Percentiles rank a stretch among this genome's conserved stretches.
These are phyloP conservation scores for Macrophya annulata DNA, from an alignment of 2,888 invertebrate genomes.

Conservation along the genomic window DNA sequence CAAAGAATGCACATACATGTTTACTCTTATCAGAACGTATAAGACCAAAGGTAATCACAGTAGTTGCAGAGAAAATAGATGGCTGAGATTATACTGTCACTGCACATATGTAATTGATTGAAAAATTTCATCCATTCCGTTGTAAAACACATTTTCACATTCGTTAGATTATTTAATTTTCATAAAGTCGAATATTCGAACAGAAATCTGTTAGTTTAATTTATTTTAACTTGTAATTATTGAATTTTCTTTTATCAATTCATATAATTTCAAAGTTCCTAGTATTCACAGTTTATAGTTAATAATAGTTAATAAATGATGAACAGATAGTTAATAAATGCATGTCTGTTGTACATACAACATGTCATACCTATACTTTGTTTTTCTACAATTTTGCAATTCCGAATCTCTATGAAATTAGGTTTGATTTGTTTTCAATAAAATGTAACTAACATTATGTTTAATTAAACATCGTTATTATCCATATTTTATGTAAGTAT, in stretches of 20 bases:
- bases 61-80: too few species aligned
- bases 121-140: constrained; percentile 37
- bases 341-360: neutral
- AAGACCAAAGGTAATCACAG: constrained; percentile 11
- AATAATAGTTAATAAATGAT: constrained; percentile 18
- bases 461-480: constrained; percentile 22
- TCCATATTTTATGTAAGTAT: constrained; percentile 1
- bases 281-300: constrained; percentile 39
- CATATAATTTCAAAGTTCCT: constrained; percentile 18
- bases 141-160: constrained; percentile 25
- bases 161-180: constrained; percentile 27
- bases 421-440: neutral
- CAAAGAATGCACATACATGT: constrained; percentile 15
- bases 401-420: constrained; percentile 13
- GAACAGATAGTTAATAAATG: constrained; percentile 31
- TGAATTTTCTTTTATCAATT: neutral
- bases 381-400: constrained; percentile 33
- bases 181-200: constrained; percentile 7
- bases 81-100: neutral
- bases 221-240: constrained; percentile 36
- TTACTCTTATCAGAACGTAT: constrained; percentile 1
- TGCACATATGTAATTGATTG: constrained; percentile 18
- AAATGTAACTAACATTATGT: constrained; percentile 23
- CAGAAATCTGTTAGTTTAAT: neutral
- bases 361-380: constrained; percentile 7